Evolutionary conservation across 92 coral and sea anemone species (phyloP).

Genomic region (Umimayanthus kanabou): DNA sequence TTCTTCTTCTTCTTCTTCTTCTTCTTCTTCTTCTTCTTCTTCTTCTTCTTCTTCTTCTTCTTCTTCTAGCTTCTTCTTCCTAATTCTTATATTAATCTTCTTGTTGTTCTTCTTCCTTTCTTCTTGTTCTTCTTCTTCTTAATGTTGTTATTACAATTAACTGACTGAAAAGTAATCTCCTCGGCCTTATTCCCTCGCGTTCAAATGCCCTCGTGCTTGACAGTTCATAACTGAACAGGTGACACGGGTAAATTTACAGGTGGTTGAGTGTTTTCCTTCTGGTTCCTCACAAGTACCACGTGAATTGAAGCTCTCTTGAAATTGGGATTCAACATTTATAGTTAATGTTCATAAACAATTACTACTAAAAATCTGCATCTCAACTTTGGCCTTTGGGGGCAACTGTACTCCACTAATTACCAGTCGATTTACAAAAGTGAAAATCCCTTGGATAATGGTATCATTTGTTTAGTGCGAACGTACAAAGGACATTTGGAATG

Average conservation of each 20-base stretch:
- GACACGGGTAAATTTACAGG: background rate
- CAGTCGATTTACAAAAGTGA: background rate
- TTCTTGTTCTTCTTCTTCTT: no score
- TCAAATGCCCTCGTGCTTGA: background rate
- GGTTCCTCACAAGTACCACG: constrained; percentile 22
- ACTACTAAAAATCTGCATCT: background rate
- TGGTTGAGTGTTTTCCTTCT: background rate
- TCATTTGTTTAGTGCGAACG: background rate
- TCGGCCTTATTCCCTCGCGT: background rate
- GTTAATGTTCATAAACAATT: constrained; percentile 21
- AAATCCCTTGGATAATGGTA: background rate
- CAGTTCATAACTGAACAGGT: background rate
- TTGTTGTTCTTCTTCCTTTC: no score
- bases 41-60: no score
- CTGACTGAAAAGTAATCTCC: background rate
- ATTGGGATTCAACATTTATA: constrained; percentile 2
- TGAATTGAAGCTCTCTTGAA: constrained; percentile 14
- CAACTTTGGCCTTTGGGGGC: constrained; percentile 6
- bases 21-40: no score
- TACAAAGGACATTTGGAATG: background rate
- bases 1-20: no score
- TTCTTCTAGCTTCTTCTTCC: no score
- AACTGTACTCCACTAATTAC: background rate
- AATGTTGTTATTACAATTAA: no score
- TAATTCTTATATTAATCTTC: no score